These are phyloP conservation scores for Pelusios castaneus DNA, from an alignment of 2,113 vertebrate genomes.

Conservation along the genomic window DNA sequence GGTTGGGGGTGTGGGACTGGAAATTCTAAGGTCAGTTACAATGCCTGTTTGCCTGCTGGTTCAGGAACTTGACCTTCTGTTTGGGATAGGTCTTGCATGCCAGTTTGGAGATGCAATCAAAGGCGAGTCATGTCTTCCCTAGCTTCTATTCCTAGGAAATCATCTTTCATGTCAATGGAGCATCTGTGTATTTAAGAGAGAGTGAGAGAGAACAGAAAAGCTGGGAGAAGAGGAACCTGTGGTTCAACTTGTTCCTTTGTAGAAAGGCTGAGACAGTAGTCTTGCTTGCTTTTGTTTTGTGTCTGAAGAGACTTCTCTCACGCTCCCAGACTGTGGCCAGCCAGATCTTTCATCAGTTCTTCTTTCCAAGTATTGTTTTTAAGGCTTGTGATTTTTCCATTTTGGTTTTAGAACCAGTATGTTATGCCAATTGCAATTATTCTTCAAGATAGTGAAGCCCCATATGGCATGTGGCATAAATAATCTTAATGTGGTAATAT, in stretches of 20 bases:
- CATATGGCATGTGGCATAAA: rapidly evolving
- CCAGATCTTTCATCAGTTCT: rapidly evolving
- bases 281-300: not conserved
- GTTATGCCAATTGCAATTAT: rapidly evolving
- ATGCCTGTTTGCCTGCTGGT: not conserved
- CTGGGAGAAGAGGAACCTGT: not conserved
- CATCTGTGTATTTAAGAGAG: not conserved
- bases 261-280: not conserved
- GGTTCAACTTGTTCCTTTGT: not conserved
- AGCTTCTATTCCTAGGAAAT: not conserved
- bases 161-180: not conserved
- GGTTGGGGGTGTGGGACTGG: not conserved
- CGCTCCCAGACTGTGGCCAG: not conserved
- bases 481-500: not conserved
- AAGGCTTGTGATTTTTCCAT: not conserved
- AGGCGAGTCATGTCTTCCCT: not conserved
- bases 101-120: not conserved
- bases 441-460: not conserved
- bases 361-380: not conserved
- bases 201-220: not conserved
- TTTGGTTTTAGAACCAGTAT: not conserved
- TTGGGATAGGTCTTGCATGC: not conserved
- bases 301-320: no score
- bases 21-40: not conserved
- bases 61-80: not conserved